Conservation (phyloP, 2,888 invertebrate genomes). For the Xestobium rufovillosum region DNA sequence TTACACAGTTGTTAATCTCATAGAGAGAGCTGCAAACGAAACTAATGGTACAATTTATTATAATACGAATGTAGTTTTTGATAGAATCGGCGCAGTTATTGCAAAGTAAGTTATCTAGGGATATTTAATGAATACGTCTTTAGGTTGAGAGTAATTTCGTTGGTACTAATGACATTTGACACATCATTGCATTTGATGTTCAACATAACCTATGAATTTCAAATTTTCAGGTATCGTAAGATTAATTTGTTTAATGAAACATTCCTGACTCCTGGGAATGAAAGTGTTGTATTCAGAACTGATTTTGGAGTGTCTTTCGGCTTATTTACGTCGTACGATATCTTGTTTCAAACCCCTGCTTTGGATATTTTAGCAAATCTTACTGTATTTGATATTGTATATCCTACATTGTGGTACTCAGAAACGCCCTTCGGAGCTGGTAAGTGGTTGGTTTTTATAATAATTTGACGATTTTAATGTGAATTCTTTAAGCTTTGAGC, state of each 20-base stretch:
- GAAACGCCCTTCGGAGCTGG: slow-evolving; percentile 26
- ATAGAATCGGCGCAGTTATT: slow-evolving; percentile 9
- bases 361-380: slow-evolving; percentile 20
- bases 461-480: too few relatives aligned
- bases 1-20: slow-evolving; percentile 15
- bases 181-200: too few relatives aligned
- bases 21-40: slow-evolving; percentile 11
- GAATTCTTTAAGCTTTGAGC: slow-evolving; percentile 25
- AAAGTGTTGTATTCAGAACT: slow-evolving; percentile 23
- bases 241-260: slow-evolving; percentile 27
- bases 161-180: too few relatives aligned
- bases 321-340: slow-evolving; percentile 26
- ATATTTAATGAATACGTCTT: too few relatives aligned
- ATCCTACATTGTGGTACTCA: slow-evolving; percentile 25
- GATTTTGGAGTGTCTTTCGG: slow-evolving; percentile 29
- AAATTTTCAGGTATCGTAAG: slow-evolving; percentile 27
- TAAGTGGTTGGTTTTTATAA: too few relatives aligned
- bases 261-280: slow-evolving; percentile 24
- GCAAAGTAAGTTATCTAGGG: too few relatives aligned
- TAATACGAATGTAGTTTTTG: slow-evolving; percentile 17
- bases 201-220: background rate
- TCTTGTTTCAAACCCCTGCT: slow-evolving; percentile 25
- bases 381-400: slow-evolving; percentile 25
- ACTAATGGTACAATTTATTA: slow-evolving; percentile 8
- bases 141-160: too few relatives aligned